Conservation (phyloP, 2,113 vertebrate genomes). For the Syngnathoides biaculeatus region DNA sequence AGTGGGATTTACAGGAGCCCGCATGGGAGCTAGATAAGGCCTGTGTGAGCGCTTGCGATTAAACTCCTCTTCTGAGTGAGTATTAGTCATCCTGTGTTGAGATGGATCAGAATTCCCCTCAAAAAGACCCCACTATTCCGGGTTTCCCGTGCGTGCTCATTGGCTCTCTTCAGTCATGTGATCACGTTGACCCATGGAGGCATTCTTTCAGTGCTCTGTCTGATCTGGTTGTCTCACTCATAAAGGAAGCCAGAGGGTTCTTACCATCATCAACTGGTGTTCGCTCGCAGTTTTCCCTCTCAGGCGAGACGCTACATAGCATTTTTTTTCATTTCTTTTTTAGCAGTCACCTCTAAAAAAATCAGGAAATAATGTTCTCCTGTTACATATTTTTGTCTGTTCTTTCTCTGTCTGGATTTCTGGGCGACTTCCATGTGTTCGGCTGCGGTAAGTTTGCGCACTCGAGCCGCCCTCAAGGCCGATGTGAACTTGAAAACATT, state of each 20-base stretch:
- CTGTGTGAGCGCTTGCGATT: not conserved
- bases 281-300: not conserved
- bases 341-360: not conserved
- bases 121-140: not conserved
- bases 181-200: not conserved
- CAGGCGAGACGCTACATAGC: not conserved
- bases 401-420: not conserved
- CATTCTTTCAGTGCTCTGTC: not conserved
- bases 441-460: not conserved
- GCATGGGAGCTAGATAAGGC: too few species aligned
- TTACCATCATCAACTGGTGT: not conserved
- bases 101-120: not conserved
- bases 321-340: not conserved
- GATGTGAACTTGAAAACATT: not conserved
- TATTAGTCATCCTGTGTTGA: not conserved
- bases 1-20: not conserved
- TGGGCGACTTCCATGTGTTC: not conserved
- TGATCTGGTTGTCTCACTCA: not conserved
- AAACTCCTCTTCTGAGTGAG: not conserved
- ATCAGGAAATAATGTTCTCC: not conserved
- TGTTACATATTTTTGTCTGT: not conserved
- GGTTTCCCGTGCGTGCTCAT: not conserved
- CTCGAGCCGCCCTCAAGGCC: not conserved
- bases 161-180: not conserved
- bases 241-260: not conserved